Base-by-base conservation (phyloP, 2,888 invertebrate genomes). In the Hybos culiciformis region DNA sequence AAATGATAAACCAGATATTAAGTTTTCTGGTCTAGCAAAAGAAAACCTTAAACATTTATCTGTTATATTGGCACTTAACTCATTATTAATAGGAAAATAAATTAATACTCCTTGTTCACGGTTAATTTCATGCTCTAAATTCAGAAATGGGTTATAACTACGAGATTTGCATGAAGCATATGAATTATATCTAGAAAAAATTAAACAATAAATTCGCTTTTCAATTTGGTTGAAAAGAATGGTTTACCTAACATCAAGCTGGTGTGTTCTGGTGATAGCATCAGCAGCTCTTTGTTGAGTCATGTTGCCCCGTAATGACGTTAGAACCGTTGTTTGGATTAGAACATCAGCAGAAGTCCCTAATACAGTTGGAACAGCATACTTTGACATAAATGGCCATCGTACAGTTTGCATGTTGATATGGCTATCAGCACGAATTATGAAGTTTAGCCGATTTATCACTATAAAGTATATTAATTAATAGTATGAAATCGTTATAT, bases 271-370 rank as follows among this genome's bases (percentile, higher is more conserved):
- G 40, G 69, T 73, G 50, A 72, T 64, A 43, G 72, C 72, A 12
- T 73, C 70, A 2, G 69, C 68, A 2, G 68, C 68, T 31, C 66
- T 59, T 4, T 74, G 71, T 11, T 78, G 75, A 0, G 79, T 78
- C 14, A 82, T 70, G 48, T 80, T 81, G 1, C 83, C 83, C 45
- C 82, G 67, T 18, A 81, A 68, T 0, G 81, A 81, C 1, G 78
- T 74, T 34, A 82, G 68, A 0, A 66, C 62, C 3, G 67, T 66
- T 4, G 62, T 65, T 51, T 66, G 63, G 58, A 72, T 41, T 57
- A 70, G 46, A 56, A 69, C 37, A 70, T 74, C 18, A 67, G 74
- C 51, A 69, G 61, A 52, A 5, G 66, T 77, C 37, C 79, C 83
- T 60, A 75, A 53, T 50, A 74, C 73, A 2, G 73, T 73, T n/a